Evolutionary conservation across 1,140 invertebrate species (phyloP), one percentile per base, ranked within the genome.

Genomic region (Pogonus chalceus): DNA sequence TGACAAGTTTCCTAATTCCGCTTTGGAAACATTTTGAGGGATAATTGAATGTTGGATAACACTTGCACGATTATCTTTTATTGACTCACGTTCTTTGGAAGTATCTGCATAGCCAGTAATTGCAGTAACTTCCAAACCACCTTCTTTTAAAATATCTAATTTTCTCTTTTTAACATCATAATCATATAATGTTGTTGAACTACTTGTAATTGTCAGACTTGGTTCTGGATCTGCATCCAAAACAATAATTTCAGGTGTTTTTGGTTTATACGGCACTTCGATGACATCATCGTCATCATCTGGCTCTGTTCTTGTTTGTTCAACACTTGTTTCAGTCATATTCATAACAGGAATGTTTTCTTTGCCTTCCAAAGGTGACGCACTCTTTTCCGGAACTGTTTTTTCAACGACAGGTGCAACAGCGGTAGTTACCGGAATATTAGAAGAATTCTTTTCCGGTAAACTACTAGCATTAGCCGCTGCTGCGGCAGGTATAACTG

Each of bases 51-150:
- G 61, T 49, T 61, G 69, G 9, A 71, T 72, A 7, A 71, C 64
- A 1, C 65, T 66, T 3, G 66, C 61, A 58, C 65, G 57, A 46
- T 35, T 54, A 54, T 68, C 64, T 60, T 66, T 62, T 53, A 47
- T 69, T 46, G 68, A 46, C 67, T 70, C 2, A 4, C 69, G 69
- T 51, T 59, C 66, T 2, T 65, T 65, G 48, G 65, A 56, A 2
- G 60, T 53, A 49, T 70, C 69, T 55, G 37, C 65, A 23, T 62
- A 70, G 55, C 65, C 51, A 9, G 72, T 70, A 0, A 85, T 75
- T 0, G 83, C 76, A 0, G 83, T 86, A 0, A 86, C 83, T 62
- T 87, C 83, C 3, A 86, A 69, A 0, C 84, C 84, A 2, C 83
- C 78, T 52, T 86, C 80, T 49, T 84, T 80, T 20, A 87, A 69